Conservation (phyloP, 2,113 vertebrate genomes). For the Lates calcarifer region DNA sequence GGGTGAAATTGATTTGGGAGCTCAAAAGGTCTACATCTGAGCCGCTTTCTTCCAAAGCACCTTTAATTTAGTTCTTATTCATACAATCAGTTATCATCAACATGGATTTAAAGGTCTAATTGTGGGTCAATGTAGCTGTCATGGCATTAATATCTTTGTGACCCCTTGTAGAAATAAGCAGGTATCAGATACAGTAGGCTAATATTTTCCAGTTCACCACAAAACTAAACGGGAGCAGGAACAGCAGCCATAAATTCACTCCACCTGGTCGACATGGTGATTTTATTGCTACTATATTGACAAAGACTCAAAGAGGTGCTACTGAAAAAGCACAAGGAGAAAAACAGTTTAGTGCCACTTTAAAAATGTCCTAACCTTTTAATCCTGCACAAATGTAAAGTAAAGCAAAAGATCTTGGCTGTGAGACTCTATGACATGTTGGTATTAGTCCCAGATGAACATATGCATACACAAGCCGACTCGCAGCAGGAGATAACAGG, state of each 20-base stretch:
- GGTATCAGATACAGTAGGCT: background rate
- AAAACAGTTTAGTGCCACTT: background rate
- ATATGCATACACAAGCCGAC: constrained; percentile 15
- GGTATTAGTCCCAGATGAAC: constrained; percentile 24
- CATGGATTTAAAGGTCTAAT: background rate
- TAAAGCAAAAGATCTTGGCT: too few species aligned
- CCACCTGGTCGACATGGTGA: background rate
- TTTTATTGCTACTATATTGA: constrained; percentile 10
- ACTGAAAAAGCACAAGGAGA: background rate
- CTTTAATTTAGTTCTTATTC: constrained; percentile 23
- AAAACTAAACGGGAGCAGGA: background rate
- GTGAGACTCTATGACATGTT: too few species aligned
- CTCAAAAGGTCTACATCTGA: background rate
- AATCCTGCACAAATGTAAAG: background rate
- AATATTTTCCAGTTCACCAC: constrained; percentile 25
- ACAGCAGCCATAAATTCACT: constrained; percentile 14
- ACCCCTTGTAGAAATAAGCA: constrained; percentile 17
- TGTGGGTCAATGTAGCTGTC: background rate
- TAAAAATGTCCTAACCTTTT: background rate
- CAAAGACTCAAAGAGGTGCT: constrained; percentile 1
- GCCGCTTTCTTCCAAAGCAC: background rate
- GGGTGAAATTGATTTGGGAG: background rate
- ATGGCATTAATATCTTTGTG: constrained; percentile 3
- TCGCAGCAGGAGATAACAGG: constrained; percentile 53
- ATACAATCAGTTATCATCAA: background rate